Percentiles rank a stretch among this genome's conserved stretches.
These are phyloP conservation scores for Platyrinchus mystaceus DNA, from an alignment of 2,797 vertebrate genomes.

Conservation along the genomic window DNA sequence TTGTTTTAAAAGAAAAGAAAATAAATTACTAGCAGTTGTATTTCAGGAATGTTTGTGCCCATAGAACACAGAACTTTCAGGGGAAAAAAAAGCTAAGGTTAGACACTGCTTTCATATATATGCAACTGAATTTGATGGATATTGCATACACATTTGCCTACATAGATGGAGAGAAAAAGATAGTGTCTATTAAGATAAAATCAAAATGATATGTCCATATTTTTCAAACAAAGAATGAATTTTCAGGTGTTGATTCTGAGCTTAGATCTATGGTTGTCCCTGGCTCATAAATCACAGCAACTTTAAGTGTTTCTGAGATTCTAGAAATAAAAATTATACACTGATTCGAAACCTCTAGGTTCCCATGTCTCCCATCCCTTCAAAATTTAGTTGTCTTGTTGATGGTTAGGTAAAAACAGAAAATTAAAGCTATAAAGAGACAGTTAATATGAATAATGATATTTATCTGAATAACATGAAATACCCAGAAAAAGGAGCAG, in stretches of 20 bases:
- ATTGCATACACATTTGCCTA: not conserved
- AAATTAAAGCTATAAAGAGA: not conserved
- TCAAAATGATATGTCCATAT: not conserved
- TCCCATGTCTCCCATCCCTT: not conserved
- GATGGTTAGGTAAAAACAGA: not conserved
- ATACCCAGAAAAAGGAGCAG: not conserved
- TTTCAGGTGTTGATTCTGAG: not conserved
- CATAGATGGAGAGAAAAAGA: not conserved
- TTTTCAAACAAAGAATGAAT: not conserved
- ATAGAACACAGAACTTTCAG: not conserved
- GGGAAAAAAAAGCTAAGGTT: not conserved
- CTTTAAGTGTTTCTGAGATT: not conserved
- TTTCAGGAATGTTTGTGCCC: not conserved
- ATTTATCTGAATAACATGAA: not conserved
- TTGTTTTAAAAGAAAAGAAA: not conserved
- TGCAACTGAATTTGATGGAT: not conserved
- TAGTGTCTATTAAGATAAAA: not conserved
- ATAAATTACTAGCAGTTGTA: not conserved
- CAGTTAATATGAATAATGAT: not conserved
- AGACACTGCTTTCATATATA: not conserved
- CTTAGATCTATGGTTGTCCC: not conserved
- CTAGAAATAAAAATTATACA: not conserved
- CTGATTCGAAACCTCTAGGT: not conserved
- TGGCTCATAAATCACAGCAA: not conserved
- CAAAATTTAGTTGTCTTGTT: not conserved